phyloP scores from a whole-genome alignment of 2,797 vertebrate genomes.

The Phoebastria nigripes region DNA sequence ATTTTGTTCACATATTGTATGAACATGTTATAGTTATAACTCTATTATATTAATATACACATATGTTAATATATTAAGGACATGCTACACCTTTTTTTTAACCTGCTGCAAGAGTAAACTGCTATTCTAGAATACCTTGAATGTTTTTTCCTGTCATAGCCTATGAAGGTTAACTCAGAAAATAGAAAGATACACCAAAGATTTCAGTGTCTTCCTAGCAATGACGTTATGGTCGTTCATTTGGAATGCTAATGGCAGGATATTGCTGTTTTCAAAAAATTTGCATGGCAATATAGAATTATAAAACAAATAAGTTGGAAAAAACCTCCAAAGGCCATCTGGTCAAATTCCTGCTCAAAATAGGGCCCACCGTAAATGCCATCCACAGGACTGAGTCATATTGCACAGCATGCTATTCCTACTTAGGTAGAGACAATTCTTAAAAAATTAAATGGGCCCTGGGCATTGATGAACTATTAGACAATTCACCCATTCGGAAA shows the following conservation, averaged over 20 bases:
- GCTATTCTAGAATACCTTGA: not conserved
- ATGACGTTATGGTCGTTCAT: not conserved
- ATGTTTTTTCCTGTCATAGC: not conserved
- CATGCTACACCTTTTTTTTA: not conserved
- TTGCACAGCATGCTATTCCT: not conserved
- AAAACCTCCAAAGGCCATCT: not conserved
- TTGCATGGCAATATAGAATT: not conserved
- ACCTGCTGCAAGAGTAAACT: not conserved
- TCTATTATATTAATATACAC: not conserved
- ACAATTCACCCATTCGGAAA: not conserved
- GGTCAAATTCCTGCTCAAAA: not conserved
- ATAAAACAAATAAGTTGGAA: not conserved
- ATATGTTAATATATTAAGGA: not conserved
- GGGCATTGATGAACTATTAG: not conserved
- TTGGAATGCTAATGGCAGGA: not conserved
- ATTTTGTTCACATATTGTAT: not conserved
- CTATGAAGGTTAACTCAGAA: not conserved
- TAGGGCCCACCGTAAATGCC: not conserved
- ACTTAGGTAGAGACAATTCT: not conserved
- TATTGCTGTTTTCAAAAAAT: not conserved
- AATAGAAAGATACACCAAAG: not conserved
- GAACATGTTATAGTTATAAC: not conserved
- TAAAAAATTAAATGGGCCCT: not conserved
- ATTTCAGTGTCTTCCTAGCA: not conserved
- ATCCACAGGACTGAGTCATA: not conserved